Evolutionary conservation across 2,888 invertebrate species (phyloP).

Genomic region (Myathropa florea): DNA sequence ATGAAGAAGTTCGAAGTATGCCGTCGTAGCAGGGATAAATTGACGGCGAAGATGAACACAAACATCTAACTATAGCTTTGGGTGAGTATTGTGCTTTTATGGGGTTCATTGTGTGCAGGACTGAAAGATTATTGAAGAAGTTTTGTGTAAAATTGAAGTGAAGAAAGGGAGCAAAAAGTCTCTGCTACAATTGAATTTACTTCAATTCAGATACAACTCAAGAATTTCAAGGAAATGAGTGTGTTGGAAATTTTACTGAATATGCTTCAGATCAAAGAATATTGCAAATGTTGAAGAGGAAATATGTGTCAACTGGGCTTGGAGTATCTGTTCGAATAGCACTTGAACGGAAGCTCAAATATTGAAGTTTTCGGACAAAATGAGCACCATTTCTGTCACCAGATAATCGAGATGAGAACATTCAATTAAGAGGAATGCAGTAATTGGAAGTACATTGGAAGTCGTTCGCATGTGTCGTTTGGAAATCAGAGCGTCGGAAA

Average conservation of each 20-base stretch:
- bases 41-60: background rate
- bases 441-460: background rate
- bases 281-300: background rate
- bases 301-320: background rate
- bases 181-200: background rate
- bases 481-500: too few species aligned
- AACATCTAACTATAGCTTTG: background rate
- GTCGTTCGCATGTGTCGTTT: too few species aligned
- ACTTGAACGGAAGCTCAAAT: background rate
- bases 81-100: background rate
- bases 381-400: background rate
- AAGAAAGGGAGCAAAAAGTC: background rate
- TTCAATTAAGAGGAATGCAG: background rate
- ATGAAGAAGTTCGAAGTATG: slow-evolving; percentile 16
- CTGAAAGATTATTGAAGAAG: background rate
- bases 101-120: background rate
- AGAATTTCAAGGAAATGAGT: background rate
- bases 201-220: background rate
- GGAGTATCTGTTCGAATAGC: background rate
- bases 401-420: background rate
- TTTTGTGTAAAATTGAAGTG: background rate
- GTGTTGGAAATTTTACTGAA: background rate
- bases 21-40: slow-evolving; percentile 45
- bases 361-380: background rate
- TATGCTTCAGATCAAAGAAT: background rate